Base-by-base conservation (phyloP, 2,888 invertebrate species). In the Neelides folsomi region DNA sequence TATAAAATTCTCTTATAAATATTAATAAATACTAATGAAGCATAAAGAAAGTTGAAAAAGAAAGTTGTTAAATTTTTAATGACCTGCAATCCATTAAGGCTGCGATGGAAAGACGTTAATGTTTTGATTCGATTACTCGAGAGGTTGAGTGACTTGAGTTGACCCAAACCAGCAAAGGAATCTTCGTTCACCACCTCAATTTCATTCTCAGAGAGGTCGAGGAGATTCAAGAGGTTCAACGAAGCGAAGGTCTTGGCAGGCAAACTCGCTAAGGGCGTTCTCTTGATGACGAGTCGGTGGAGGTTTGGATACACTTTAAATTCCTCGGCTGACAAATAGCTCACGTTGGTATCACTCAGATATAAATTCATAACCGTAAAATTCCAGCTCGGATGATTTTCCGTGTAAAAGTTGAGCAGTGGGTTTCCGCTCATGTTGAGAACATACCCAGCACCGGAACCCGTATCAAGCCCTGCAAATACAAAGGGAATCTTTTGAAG, bases 351-450 rank as follows among this genome's bases (percentile, higher is more conserved):
- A 41, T 77, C 77, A 56, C 80, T 81, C 60, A 86, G 81, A 68
- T 86, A 80, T 50, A 87, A 76, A 70, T 87, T 85, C 69, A 86
- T 82, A n/a, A 87, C 73, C n/a, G 79, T 74, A 2, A 85, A 81
- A 71, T 83, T 84, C 65, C 79, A 76, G 38, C 79, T 77, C 53
- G 79, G 77, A 64, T 79, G 76, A 67, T 81, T 76, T 40, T 63
- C 64, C 65, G 83, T 83, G 67, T 84, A 79, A 60, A 87, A 80
- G 66, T 81, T 79, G 18, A 79, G 76, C 52, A 90, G 74, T 1
- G 86, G 83, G 71, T 92, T 92, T 2, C 79, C 81, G 8, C 87
- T 86, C 65, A 92, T 75, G 68, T 90, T 90, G 3, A 92, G 72
- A 73, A 81, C 82, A 41, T 55, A 10, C 77, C 78, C 1, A 88